Evolutionary conservation across 2,113 vertebrate genomes (phyloP).

Genomic region (Oceanites oceanicus): DNA sequence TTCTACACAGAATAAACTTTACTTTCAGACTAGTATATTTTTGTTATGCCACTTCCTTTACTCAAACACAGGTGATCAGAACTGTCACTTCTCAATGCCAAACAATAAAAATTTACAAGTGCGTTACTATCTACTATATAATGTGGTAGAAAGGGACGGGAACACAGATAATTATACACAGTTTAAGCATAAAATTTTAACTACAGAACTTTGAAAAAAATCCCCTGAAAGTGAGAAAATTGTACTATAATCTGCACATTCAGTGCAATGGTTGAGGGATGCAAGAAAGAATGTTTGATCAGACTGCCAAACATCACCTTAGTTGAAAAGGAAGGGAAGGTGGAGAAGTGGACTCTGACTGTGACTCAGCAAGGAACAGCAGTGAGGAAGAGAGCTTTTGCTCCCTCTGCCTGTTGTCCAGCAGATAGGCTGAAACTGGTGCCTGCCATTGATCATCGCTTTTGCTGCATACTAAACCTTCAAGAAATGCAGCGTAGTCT

Average conservation of each 20-base stretch:
- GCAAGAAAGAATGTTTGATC: background rate
- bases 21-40: background rate
- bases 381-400: background rate
- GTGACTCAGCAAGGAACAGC: background rate
- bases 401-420: background rate
- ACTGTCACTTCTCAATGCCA: background rate
- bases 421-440: background rate
- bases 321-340: background rate
- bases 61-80: background rate
- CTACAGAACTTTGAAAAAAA: background rate
- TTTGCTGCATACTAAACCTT: background rate
- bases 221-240: background rate
- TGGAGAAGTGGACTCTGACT: background rate
- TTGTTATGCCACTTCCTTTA: background rate
- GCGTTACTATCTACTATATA: background rate
- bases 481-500: rapidly evolving
- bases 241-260: background rate
- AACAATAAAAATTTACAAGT: background rate
- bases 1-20: background rate
- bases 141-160: background rate
- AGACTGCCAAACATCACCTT: background rate
- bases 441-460: background rate
- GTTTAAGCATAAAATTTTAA: background rate
- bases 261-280: background rate
- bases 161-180: background rate